A percentile compares a stretch with the other conserved stretches of the same genome.
Evolutionary conservation across 2,888 invertebrate genomes (phyloP).

Genomic region (Phlogophora meticulosa): DNA sequence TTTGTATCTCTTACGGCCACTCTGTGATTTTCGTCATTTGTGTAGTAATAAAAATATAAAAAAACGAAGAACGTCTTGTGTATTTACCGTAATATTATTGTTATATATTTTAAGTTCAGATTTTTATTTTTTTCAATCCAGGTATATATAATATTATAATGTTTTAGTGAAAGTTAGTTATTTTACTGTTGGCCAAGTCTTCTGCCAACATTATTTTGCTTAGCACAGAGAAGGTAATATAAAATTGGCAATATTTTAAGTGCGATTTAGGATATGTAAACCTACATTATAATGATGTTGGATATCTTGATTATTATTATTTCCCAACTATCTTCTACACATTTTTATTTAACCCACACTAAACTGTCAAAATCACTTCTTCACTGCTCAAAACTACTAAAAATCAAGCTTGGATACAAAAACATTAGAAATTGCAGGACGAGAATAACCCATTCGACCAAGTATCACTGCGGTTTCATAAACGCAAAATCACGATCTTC

Average conservation of each 20-base stretch:
- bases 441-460: too few species aligned
- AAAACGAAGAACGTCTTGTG: conserved; percentile 15
- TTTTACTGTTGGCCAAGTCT: conserved; percentile 42
- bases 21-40: conserved; percentile 39
- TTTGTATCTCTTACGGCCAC: conserved; percentile 4
- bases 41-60: conserved; percentile 4
- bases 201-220: conserved; percentile 49
- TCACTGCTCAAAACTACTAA: too few species aligned
- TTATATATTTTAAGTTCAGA: conserved; percentile 28
- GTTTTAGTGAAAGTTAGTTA: conserved; percentile 33
- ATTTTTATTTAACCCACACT: neutral
- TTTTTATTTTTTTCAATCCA: conserved; percentile 25
- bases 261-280: conserved; percentile 54
- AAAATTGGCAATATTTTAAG: conserved; percentile 58
- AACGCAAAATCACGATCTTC: too few species aligned
- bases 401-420: neutral
- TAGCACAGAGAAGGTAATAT: conserved; percentile 51
- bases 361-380: neutral
- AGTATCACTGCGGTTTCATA: too few species aligned
- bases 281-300: conserved; percentile 59
- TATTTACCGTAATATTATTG: conserved; percentile 33
- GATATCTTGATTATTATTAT: conserved; percentile 34
- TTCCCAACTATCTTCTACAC: conserved; percentile 15
- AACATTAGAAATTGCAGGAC: too few species aligned
- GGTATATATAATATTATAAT: conserved; percentile 47